These are phyloP conservation scores for Lasioglossum baleicum DNA, from an alignment of 1,140 invertebrate genomes.

Conservation along the genomic window DNA sequence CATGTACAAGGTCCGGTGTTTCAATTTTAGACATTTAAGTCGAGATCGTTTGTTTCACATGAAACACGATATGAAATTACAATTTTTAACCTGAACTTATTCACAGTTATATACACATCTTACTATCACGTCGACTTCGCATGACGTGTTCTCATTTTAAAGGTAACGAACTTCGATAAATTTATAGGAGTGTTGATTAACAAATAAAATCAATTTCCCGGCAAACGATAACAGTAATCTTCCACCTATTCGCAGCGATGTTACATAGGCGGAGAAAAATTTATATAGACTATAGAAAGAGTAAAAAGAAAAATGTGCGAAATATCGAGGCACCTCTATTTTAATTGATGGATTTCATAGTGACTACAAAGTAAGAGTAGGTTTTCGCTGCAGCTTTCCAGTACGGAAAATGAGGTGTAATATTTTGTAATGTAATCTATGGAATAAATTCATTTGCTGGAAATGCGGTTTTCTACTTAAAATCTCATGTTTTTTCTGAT, in stretches of 20 bases:
- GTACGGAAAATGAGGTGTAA: slow-evolving; percentile 35
- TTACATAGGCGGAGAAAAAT: slow-evolving; percentile 30
- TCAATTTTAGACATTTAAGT: slow-evolving; percentile 26
- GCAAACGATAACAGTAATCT: slow-evolving; percentile 24
- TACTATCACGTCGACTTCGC: slow-evolving; percentile 9
- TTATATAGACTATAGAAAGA: slow-evolving; percentile 47
- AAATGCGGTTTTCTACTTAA: slow-evolving; percentile 56
- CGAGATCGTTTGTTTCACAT: slow-evolving; percentile 17
- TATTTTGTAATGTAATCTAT: slow-evolving; percentile 56
- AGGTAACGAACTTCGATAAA: slow-evolving; percentile 6
- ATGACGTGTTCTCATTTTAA: slow-evolving; percentile 41
- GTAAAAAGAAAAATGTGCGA: slow-evolving; percentile 13
- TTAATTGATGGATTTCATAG: slow-evolving; percentile 39
- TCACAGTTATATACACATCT: slow-evolving; percentile 2
- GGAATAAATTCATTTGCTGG: slow-evolving; percentile 54
- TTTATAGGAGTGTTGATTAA: slow-evolving; percentile 32
- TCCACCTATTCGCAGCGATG: slow-evolving; percentile 19
- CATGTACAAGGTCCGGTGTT: slow-evolving; percentile 6
- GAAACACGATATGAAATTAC: background rate
- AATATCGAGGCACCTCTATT: slow-evolving; percentile 41
- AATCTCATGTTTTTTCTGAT: slow-evolving; percentile 21
- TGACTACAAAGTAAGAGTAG: slow-evolving; percentile 12
- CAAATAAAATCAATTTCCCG: slow-evolving; percentile 16
- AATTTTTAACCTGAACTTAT: slow-evolving; percentile 46
- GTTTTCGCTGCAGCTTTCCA: slow-evolving; percentile 29